Conservation (phyloP, 37 sponge, comb jelly and placozoan genomes). For the Spongilla lacustris region DNA sequence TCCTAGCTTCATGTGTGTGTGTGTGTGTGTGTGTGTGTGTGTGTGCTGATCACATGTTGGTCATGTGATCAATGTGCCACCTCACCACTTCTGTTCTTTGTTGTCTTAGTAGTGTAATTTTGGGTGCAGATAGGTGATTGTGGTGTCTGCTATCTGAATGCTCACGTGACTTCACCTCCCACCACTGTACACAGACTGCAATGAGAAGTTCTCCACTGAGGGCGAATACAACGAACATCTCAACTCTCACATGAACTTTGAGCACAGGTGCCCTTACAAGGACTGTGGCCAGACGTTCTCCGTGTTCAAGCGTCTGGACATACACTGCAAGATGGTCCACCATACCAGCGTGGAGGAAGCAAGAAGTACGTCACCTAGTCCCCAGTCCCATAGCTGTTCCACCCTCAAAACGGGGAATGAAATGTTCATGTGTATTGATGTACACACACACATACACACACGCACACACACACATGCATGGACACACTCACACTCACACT, state of each 20-base stretch:
- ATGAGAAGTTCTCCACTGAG: constrained; percentile 52
- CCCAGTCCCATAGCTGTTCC: not conserved
- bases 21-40: not conserved
- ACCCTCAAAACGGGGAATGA: not conserved
- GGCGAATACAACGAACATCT: constrained; percentile 56
- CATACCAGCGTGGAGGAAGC: not conserved
- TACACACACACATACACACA: too few species aligned
- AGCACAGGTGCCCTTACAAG: constrained; percentile 39
- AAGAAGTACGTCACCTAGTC: constrained; percentile 10
- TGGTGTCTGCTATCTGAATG: not conserved
- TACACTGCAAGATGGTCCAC: constrained; percentile 49
- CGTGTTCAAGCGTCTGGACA: constrained; percentile 41
- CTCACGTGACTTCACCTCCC: not conserved
- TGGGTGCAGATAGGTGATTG: too few species aligned
- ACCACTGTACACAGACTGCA: constrained; percentile 41
- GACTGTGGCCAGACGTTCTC: constrained; percentile 53
- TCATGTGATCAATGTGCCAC: not conserved
- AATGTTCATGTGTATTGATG: too few species aligned
- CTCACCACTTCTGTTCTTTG: too few species aligned
- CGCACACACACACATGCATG: too few species aligned
- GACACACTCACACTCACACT: too few species aligned
- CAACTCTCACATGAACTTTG: constrained; percentile 67
- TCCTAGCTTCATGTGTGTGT: too few species aligned
- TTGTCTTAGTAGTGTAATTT: too few species aligned
- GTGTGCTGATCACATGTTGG: not conserved